Base-by-base conservation (phyloP, 1,140 invertebrate species). In the Heliconius hermathena region DNA sequence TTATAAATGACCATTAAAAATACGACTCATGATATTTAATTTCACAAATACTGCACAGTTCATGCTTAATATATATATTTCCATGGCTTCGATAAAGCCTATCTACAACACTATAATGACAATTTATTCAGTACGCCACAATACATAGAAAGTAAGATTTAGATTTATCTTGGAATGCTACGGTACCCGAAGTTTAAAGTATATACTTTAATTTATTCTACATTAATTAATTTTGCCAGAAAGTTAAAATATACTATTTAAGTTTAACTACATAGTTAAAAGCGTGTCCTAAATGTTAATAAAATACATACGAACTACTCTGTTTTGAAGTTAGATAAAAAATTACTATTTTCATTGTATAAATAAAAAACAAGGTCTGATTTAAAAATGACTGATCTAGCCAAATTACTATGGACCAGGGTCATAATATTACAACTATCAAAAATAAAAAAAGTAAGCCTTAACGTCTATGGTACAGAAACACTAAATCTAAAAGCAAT, bases 61-160 rank as follows among this genome's bases (percentile, higher is more conserved):
- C 85, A 88, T 83, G 78, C 79, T 83, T 88, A 90, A 83, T 82
- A 85, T 85, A 83, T 84, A 86, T 46, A 46, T 46, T 46, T 46
- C 84, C 80, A 84, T 84, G 80, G 74, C 80, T 84, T 80, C 87
- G 84, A 87, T 88, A 89, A 86, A 91, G 81, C 84, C 88, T 85
- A 83, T 89, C 90, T 91, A 91, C 84, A n/a, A 83, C 71, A 89
- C 88, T 82, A 88, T 84, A 84, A 81, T 81, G 73, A 81, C 74
- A 73, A 76, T 73, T 33, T 75, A 11, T 72, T 71, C 41, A 81
- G 72, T 77, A 81, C 80, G 80, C 80, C 80, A 78, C 73, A 81
- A 81, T 70, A 78, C 54, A 71, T 77, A 46, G 60, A 75, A 83
- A 82, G 78, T 82, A 83, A 84, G 74, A 80, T 77, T 77, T 71